A percentile compares a stretch with the other conserved stretches of the same genome.
Conservation (phyloP, 2,888 invertebrate species). For the Hesperia comma region DNA sequence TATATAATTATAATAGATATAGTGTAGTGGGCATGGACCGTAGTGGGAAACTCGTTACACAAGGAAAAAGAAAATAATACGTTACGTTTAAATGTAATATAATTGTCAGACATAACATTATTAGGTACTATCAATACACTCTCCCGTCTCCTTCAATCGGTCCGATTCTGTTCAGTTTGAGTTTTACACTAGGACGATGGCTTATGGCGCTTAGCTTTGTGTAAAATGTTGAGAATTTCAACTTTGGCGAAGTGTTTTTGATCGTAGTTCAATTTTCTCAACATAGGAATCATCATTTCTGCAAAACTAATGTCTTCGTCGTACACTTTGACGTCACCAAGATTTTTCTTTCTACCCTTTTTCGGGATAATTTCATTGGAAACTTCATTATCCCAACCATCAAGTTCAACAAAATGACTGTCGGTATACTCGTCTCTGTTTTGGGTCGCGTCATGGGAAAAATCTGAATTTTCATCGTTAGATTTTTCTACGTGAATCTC, state of each 20-base stretch:
- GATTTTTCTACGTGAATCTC: background rate
- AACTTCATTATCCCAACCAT: background rate
- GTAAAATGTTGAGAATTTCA: conserved; percentile 12
- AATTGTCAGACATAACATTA: background rate
- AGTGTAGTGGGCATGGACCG: too few species aligned
- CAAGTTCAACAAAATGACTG: conserved; percentile 3
- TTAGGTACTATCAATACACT: background rate
- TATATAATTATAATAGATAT: too few species aligned
- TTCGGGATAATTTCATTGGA: background rate
- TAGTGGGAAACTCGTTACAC: too few species aligned
- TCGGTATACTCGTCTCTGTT: background rate
- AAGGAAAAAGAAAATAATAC: too few species aligned
- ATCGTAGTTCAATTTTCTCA: conserved; percentile 13
- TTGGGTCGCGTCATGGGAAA: background rate
- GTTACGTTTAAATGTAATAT: background rate
- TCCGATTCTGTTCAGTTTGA: background rate
- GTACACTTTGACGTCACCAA: background rate
- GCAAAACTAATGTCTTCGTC: conserved; percentile 8
- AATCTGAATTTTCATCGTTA: background rate
- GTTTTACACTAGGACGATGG: background rate
- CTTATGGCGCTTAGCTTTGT: conserved; percentile 2
- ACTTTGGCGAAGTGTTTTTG: conserved; percentile 19
- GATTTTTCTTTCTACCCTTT: background rate
- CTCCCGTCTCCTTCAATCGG: background rate
- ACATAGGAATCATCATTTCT: conserved; percentile 11